Conservation (phyloP, 2,113 vertebrate species). For the Tympanuchus pallidicinctus region DNA sequence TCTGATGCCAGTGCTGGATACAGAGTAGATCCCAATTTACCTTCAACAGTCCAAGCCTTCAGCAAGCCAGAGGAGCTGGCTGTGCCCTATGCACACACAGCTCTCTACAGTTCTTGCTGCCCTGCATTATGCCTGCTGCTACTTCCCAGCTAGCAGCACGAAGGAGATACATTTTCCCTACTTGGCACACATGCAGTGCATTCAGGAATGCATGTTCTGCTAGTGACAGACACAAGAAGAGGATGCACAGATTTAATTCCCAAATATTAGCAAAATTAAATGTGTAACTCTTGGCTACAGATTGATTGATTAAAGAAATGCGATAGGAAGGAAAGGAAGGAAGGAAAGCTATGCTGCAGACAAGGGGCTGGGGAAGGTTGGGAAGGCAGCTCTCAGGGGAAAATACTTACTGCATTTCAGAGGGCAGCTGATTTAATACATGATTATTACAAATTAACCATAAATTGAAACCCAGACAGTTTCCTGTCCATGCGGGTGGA, state of each 20-base stretch:
- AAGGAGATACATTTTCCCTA: background rate
- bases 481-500: slow-evolving; percentile 25
- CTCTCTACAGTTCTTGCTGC: background rate
- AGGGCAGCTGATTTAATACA: background rate
- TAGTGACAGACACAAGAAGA: background rate
- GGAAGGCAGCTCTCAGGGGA: background rate
- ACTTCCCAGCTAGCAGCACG: background rate
- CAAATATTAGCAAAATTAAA: background rate
- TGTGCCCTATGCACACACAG: background rate
- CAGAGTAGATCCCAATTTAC: background rate
- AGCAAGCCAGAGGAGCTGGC: background rate
- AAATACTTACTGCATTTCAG: background rate
- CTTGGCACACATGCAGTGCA: background rate
- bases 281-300: background rate
- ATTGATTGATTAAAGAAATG: background rate
- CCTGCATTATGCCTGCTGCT: background rate
- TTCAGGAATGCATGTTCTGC: background rate
- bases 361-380: background rate
- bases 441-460: slow-evolving; percentile 57
- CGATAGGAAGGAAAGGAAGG: background rate
- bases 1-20: accelerated
- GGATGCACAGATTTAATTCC: accelerated
- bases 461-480: slow-evolving; percentile 29
- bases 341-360: background rate
- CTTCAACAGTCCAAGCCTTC: background rate